phyloP scores from a whole-genome alignment of 2,888 invertebrate genomes.

The Metalampra italica region DNA sequence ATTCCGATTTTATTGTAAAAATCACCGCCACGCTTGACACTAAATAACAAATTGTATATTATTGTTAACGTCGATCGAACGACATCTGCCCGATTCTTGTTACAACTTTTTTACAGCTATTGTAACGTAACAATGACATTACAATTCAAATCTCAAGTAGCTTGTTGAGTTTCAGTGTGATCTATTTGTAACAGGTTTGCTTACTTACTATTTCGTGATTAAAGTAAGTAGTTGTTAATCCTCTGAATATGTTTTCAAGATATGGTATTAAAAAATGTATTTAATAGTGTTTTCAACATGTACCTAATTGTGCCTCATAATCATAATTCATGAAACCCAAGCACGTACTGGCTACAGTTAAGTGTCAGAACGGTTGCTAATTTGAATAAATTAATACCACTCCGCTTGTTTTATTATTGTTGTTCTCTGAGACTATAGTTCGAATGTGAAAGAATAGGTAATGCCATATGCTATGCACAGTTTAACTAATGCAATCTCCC shows the following conservation, averaged over 20 bases:
- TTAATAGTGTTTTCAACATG: neutral
- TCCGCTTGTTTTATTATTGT: slow-evolving; percentile 15
- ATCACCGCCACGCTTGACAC: slow-evolving; percentile 39
- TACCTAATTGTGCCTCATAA: slow-evolving; percentile 6
- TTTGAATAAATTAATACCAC: slow-evolving; percentile 22
- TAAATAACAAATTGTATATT: slow-evolving; percentile 47
- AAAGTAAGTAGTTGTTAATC: too few relatives aligned
- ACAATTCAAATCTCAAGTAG: slow-evolving; percentile 27
- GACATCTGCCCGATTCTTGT: slow-evolving; percentile 41
- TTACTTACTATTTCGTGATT: slow-evolving; percentile 2
- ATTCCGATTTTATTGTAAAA: slow-evolving; percentile 56
- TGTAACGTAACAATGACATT: slow-evolving; percentile 35
- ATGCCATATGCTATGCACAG: too few relatives aligned
- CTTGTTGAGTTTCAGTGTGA: slow-evolving; percentile 6
- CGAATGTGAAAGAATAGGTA: neutral
- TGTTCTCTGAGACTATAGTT: neutral
- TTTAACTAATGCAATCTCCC: too few relatives aligned
- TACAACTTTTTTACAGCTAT: slow-evolving; percentile 32
- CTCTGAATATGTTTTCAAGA: too few relatives aligned
- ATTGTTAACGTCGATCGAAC: slow-evolving; percentile 40
- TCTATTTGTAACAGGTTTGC: slow-evolving; percentile 9
- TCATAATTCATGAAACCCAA: slow-evolving; percentile 19
- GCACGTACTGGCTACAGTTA: slow-evolving; percentile 24
- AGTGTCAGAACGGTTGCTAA: slow-evolving; percentile 20
- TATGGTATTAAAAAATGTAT: too few relatives aligned